Conservation (phyloP, 2,113 vertebrate species). For the Dascyllus trimaculatus region DNA sequence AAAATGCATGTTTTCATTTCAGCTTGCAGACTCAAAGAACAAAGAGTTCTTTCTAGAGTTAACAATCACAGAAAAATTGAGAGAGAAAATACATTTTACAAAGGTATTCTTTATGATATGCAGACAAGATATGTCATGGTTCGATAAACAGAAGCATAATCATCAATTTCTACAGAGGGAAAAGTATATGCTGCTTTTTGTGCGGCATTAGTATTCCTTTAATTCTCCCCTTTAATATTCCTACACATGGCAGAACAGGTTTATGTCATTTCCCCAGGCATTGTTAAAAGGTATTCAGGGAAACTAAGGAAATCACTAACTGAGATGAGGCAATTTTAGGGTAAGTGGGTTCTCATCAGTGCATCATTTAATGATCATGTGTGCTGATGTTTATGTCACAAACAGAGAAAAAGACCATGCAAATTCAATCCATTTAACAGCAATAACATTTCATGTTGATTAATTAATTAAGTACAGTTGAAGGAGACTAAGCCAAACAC, state of each 20-base stretch:
- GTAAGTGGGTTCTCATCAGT: constrained; percentile 15
- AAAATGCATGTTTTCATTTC: too few species aligned
- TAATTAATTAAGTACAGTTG: constrained; percentile 47
- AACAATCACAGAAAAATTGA: not conserved
- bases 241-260: not conserved
- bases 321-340: constrained; percentile 5
- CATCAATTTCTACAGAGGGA: not conserved
- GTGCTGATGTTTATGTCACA: not conserved
- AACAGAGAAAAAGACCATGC: not conserved
- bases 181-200: not conserved
- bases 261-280: not conserved
- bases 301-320: constrained; percentile 12
- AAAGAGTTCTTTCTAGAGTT: not conserved
- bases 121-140: not conserved
- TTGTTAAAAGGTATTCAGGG: constrained; percentile 23
- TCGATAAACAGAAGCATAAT: not conserved
- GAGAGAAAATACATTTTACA: not conserved
- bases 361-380: not conserved
- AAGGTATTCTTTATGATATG: not conserved
- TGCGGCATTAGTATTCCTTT: not conserved
- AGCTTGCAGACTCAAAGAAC: too few species aligned
- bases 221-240: not conserved
- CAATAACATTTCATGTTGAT: constrained; percentile 13
- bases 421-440: constrained; percentile 17
- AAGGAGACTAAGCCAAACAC: constrained; percentile 47